Evolutionary conservation across 23 tunicate species (phyloP).

Genomic region (Trididemnum clinides): DNA sequence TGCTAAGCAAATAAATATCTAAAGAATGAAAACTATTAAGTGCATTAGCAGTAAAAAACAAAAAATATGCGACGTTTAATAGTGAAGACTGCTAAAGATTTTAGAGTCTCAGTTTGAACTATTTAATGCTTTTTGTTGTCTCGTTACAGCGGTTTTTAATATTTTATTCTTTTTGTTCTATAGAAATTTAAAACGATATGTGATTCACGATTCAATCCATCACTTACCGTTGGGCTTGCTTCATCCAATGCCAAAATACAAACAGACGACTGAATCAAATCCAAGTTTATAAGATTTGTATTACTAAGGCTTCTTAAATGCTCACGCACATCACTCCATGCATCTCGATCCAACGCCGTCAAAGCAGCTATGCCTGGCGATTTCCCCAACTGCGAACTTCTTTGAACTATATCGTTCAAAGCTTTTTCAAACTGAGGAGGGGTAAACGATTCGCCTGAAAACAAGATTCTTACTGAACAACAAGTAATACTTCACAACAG

Average conservation of each 20-base stretch:
- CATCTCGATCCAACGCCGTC: conserved; percentile 62
- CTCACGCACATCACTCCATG: conserved; percentile 53
- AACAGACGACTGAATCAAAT: conserved; percentile 55
- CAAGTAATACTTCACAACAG: too few species aligned
- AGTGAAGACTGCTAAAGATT: too few species aligned
- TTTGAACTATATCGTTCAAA: conserved; percentile 18
- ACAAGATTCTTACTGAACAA: neutral
- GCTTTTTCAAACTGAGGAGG: conserved; percentile 55
- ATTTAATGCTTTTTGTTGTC: too few species aligned
- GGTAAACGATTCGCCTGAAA: conserved; percentile 48
- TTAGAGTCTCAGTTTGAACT: too few species aligned
- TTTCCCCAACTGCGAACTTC: neutral
- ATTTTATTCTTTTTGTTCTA: too few species aligned
- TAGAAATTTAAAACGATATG: too few species aligned
- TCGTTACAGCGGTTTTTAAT: too few species aligned
- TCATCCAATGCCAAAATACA: conserved; percentile 49
- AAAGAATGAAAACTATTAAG: too few species aligned
- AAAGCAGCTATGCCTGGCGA: conserved; percentile 59
- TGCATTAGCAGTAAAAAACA: too few species aligned
- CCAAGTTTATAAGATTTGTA: conserved; percentile 16
- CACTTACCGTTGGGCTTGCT: conserved; percentile 7
- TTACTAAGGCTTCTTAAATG: conserved; percentile 35
- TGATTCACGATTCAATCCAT: too few species aligned
- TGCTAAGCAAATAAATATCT: too few species aligned
- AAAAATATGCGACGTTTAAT: too few species aligned